Percentiles rank a stretch among this genome's conserved stretches.
Conservation (phyloP, 2,888 invertebrate genomes). For the Cheilosia vernalis region DNA sequence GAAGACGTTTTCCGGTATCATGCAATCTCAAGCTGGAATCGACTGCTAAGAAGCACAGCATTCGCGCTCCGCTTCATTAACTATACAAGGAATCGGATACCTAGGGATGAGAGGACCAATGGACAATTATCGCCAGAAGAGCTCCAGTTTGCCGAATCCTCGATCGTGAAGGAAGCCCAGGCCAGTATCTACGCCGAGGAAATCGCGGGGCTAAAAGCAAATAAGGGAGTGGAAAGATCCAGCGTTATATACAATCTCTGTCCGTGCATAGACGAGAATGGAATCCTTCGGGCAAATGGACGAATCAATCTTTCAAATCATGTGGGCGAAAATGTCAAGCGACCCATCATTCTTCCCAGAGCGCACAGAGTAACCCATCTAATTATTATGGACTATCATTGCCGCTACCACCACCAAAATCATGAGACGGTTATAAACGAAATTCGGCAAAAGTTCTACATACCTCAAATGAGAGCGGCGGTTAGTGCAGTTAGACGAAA, state of each 20-base stretch:
- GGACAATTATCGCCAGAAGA: not conserved
- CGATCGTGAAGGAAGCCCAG: constrained; percentile 8
- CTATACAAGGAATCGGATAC: not conserved
- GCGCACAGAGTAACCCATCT: not conserved
- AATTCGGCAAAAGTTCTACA: too few species aligned
- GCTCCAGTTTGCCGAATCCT: not conserved
- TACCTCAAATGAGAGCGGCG: too few species aligned
- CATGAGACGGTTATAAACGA: not conserved
- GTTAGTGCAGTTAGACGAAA: too few species aligned
- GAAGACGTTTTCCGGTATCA: not conserved
- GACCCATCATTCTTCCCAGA: not conserved
- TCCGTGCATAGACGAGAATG: not conserved
- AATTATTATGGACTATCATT: not conserved
- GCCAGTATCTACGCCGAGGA: not conserved
- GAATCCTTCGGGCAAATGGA: not conserved
- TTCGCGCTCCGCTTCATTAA: constrained; percentile 6
- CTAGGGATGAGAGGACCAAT: not conserved
- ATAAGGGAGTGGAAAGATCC: not conserved
- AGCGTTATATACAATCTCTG: not conserved
- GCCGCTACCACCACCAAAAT: not conserved
- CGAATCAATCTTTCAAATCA: not conserved
- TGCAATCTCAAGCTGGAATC: constrained; percentile 2
- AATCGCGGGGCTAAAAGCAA: not conserved
- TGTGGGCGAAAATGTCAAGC: not conserved
- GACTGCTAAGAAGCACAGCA: constrained; percentile 26